Conservation (phyloP, 2,797 vertebrate species). For the Pseudotriccus pelzelni region DNA sequence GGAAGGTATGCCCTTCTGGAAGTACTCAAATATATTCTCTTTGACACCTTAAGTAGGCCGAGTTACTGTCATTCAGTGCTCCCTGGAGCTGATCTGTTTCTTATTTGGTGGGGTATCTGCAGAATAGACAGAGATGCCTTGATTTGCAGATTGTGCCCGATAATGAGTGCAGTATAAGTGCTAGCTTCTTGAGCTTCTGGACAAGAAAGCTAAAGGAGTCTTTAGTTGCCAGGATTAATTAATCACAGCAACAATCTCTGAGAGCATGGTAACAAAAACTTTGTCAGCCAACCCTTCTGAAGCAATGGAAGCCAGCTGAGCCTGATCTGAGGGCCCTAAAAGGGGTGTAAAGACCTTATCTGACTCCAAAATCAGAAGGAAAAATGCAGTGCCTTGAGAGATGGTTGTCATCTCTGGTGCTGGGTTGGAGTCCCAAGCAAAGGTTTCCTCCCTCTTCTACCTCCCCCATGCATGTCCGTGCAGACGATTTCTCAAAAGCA, state of each 20-base stretch:
- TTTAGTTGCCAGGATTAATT: neutral
- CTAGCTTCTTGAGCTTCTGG: neutral
- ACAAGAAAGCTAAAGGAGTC: neutral
- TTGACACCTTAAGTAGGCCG: neutral
- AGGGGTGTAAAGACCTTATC: neutral
- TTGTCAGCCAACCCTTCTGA: neutral
- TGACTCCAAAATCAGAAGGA: neutral
- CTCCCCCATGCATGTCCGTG: neutral
- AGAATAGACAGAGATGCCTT: neutral
- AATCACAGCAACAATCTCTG: neutral
- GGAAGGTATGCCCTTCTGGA: neutral
- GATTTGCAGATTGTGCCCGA: neutral
- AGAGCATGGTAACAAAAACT: neutral
- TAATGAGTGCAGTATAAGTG: neutral
- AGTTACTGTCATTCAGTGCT: neutral
- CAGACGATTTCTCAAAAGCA: neutral
- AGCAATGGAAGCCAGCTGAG: neutral
- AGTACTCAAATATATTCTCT: neutral
- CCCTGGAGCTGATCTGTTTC: neutral
- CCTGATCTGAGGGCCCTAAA: neutral
- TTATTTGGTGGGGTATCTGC: neutral
- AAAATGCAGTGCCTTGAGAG: neutral
- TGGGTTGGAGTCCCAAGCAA: neutral
- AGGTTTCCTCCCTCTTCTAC: neutral
- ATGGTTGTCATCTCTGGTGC: neutral